Conservation (phyloP, 2,113 vertebrate genomes). For the Catharus fuscescens region DNA sequence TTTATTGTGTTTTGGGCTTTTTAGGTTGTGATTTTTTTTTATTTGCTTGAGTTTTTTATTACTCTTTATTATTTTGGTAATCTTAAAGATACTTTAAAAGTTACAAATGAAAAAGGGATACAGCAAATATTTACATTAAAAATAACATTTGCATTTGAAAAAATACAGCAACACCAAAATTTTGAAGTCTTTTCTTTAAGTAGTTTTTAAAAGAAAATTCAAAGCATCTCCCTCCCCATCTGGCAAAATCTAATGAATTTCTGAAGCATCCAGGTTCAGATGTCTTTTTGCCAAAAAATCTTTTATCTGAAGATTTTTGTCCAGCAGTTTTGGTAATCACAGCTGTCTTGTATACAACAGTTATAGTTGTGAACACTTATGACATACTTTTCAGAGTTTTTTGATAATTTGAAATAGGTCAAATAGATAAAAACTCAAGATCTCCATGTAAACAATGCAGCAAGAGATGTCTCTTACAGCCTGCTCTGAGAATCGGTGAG, state of each 20-base stretch:
- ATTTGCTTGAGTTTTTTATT: not conserved
- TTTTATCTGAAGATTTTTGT: not conserved
- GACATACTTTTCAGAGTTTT: not conserved
- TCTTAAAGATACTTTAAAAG: not conserved
- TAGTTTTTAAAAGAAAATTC: not conserved
- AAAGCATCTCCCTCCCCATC: fast-evolving
- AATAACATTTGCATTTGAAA: not conserved
- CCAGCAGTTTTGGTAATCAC: not conserved
- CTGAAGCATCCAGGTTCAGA: not conserved
- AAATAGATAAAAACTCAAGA: not conserved
- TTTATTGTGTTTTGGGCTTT: not conserved
- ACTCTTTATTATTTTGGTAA: not conserved
- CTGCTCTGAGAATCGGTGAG: too few species aligned
- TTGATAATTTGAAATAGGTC: not conserved
- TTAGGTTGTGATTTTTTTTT: not conserved
- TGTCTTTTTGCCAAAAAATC: not conserved
- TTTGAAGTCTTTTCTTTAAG: not conserved
- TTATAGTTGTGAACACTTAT: not conserved
- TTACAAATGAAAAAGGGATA: not conserved
- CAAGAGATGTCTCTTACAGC: not conserved
- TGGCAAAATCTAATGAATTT: not conserved
- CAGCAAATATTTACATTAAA: not conserved
- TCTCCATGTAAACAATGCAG: not conserved
- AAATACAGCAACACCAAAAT: not conserved
- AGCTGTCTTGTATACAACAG: not conserved